Evolutionary conservation across 2,113 vertebrate species (phyloP), one percentile per base, ranked within the genome.

Genomic region (Oncorhynchus nerka): DNA sequence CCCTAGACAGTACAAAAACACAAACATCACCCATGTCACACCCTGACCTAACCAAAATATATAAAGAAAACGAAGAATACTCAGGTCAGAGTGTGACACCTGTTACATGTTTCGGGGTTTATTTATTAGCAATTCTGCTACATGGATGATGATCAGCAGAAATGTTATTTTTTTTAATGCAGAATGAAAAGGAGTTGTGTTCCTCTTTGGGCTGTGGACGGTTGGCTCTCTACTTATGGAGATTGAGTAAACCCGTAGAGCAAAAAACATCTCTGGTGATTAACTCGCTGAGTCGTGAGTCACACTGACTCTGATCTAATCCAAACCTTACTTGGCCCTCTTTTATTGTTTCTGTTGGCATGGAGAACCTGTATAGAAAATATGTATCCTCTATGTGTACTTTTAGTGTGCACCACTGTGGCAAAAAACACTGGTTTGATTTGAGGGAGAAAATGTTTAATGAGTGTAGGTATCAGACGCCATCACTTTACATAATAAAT

Each of bases 291-390:
- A 55, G 49, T 55, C 49, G 30, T 88, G 88, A 91, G 82, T 91
- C 88, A 85, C 77, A 20, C 71, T 83, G 57, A 64, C 71, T 83
- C 62, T 77, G 85, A 89, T 91, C 79, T 86, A 87, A 91, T 90
- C 89, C 13, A 1, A 74, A 83, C 78, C 51, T 55, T 55, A 19
- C 66, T 87, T 85, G 81, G 84, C 80, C 68, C 75, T 20, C 39
- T 34, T 34, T 45, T 7, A 48, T 80, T 89, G 74, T 90, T 89
- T 86, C 79, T 88, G 76, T 86, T 89, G 87, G 85, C 81, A 71
- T 66, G 73, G 55, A 57, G 34, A 75, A 62, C 45, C 75, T 76
- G 68, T 8, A 22, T 62, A 62, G 59, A 72, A 70, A 55, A 74
- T 59, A 75, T 26, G 26, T 59, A 61, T 72, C 70, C 77, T 76